These are phyloP conservation scores for Globia sparganii DNA, from an alignment of 2,888 invertebrate species.

Conservation along the genomic window DNA sequence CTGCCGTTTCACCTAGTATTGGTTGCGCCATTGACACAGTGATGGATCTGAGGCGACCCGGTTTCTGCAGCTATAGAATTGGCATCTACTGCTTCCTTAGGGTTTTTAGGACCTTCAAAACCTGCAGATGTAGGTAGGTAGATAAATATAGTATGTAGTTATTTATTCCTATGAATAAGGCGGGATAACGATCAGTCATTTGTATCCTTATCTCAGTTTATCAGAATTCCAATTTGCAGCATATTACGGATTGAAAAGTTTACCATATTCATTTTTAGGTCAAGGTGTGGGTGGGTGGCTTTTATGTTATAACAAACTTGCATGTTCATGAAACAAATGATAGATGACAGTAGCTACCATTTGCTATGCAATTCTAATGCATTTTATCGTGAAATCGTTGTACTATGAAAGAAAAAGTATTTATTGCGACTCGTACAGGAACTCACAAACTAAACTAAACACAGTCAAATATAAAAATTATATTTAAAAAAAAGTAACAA, in stretches of 20 bases:
- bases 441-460: too few relatives aligned
- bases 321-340: background rate
- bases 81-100: background rate
- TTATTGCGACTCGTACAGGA: too few relatives aligned
- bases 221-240: background rate
- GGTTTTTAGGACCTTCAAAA: background rate
- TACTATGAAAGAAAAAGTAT: too few relatives aligned
- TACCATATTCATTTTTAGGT: background rate
- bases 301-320: background rate
- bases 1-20: slow-evolving; percentile 22
- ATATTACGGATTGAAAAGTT: background rate
- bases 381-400: background rate
- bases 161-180: background rate
- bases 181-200: background rate
- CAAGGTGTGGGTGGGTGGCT: background rate
- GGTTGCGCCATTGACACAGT: slow-evolving; percentile 32
- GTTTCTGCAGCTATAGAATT: background rate
- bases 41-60: background rate
- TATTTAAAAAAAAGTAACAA: too few relatives aligned
- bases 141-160: background rate
- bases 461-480: too few relatives aligned
- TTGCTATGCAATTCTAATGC: slow-evolving; percentile 3
- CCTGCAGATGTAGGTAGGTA: background rate
- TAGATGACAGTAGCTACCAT: background rate
- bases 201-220: background rate